A percentile compares a stretch with the other conserved stretches of the same genome.
Evolutionary conservation across 2,797 vertebrate species (phyloP).

Genomic region (Pangasius mekongensis): DNA sequence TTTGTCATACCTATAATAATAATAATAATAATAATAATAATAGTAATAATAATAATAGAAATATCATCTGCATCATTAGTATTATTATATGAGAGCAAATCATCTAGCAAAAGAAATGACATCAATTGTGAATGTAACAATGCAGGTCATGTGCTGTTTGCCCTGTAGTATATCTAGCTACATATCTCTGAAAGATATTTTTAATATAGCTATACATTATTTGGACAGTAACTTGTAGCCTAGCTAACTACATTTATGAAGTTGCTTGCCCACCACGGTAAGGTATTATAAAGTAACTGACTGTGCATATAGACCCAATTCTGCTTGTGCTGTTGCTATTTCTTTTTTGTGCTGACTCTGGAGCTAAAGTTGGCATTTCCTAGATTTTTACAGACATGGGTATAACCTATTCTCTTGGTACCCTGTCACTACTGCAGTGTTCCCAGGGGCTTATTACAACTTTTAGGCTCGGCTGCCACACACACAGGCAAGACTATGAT

Average conservation of each 20-base stretch:
- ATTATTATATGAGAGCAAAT: not conserved
- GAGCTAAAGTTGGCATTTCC: not conserved
- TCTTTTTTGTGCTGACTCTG: conserved; percentile 1
- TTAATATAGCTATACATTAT: not conserved
- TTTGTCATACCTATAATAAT: not conserved
- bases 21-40: not conserved
- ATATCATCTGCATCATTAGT: not conserved
- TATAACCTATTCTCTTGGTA: conserved; percentile 4
- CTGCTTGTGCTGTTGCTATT: not conserved
- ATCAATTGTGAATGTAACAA: not conserved
- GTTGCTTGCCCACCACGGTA: not conserved
- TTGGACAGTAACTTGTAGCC: not conserved
- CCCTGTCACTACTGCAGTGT: not conserved
- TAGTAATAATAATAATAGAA: not conserved
- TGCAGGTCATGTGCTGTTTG: not conserved
- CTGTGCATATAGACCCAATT: not conserved
- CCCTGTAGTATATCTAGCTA: not conserved
- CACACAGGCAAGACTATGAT: not conserved
- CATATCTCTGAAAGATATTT: not conserved
- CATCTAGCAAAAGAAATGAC: not conserved
- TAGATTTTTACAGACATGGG: not conserved
- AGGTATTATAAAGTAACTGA: not conserved
- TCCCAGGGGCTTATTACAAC: not conserved
- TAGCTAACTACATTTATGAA: not conserved
- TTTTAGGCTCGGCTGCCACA: not conserved